Conservation (phyloP, 37 sponge, comb jelly and placozoan species). For the Cliona cf. orientalis region DNA sequence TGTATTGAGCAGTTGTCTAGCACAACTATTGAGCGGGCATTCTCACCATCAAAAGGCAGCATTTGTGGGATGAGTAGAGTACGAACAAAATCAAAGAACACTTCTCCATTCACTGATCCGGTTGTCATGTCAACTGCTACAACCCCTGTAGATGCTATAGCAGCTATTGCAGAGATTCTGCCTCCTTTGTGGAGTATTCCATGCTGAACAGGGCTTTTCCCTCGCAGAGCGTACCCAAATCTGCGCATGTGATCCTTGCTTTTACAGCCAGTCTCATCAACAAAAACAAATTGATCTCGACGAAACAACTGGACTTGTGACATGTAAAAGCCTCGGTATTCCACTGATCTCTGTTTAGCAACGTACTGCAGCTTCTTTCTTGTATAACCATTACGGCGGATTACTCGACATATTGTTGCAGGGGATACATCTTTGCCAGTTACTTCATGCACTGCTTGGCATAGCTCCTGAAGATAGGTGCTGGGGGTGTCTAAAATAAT, state of each 20-base stretch:
- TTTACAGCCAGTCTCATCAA: constrained; percentile 33
- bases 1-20: too few species aligned
- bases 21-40: too few species aligned
- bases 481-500: constrained; percentile 19
- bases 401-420: background rate
- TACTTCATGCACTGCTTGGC: background rate
- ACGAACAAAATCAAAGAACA: too few species aligned
- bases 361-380: constrained; percentile 11
- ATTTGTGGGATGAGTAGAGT: constrained; percentile 31
- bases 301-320: constrained; percentile 16
- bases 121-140: constrained; percentile 7
- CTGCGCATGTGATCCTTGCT: too few species aligned
- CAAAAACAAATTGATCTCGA: constrained; percentile 12
- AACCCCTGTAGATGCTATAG: constrained; percentile 22
- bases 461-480: background rate
- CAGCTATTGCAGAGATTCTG: constrained; percentile 36
- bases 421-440: constrained; percentile 5
- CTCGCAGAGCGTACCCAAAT: constrained; percentile 37
- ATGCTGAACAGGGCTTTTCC: constrained; percentile 15
- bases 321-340: constrained; percentile 20
- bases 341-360: constrained; percentile 25
- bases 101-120: constrained; percentile 41
- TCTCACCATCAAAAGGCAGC: constrained; percentile 30
- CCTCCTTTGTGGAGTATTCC: constrained; percentile 5
- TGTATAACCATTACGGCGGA: background rate